phyloP scores from a whole-genome alignment of 2,113 vertebrate species.

The Felis catus region DNA sequence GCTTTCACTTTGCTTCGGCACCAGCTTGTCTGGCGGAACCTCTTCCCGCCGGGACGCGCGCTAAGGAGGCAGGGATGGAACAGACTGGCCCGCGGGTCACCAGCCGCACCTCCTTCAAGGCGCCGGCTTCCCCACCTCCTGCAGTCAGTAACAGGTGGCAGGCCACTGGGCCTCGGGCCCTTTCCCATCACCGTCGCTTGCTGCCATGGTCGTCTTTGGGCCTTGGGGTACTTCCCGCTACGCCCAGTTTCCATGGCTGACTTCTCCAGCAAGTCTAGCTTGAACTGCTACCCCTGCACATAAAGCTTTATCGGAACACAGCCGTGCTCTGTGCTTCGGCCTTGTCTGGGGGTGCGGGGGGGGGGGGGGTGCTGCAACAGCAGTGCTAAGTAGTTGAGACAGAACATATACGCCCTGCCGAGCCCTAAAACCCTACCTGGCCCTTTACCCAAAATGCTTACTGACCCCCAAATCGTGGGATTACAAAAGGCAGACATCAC shows the following conservation, averaged over 20 bases:
- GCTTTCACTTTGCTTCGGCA: background rate
- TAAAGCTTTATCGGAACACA: background rate
- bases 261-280: background rate
- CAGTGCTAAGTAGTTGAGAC: too few species aligned
- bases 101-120: background rate
- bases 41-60: background rate
- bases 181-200: background rate
- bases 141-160: background rate
- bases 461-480: background rate
- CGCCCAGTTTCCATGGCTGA: background rate
- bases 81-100: background rate
- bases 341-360: background rate
- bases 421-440: background rate
- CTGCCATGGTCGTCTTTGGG: background rate
- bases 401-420: rapidly evolving
- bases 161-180: background rate
- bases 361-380: too few species aligned
- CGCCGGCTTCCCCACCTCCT: background rate
- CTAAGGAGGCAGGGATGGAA: background rate
- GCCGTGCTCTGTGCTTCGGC: background rate
- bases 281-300: background rate
- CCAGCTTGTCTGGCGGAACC: background rate
- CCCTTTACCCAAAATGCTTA: background rate
- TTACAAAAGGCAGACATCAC: background rate
- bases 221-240: background rate